phyloP scores from a whole-genome alignment of 2,888 invertebrate species.

The Selenia dentaria region DNA sequence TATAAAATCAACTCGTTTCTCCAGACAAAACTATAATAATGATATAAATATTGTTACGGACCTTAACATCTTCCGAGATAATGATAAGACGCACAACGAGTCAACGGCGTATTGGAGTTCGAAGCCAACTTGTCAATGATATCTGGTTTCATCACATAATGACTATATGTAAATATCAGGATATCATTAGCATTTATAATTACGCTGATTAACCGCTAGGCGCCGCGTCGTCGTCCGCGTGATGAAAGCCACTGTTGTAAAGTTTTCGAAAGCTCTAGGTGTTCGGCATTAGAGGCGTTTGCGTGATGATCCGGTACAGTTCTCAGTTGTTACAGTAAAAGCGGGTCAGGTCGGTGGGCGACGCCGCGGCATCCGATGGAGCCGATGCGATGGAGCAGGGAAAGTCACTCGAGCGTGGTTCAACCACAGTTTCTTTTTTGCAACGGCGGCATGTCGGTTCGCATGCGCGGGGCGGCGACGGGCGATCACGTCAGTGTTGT shows the following conservation, averaged over 20 bases:
- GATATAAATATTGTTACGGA: constrained; percentile 12
- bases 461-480: constrained; percentile 68
- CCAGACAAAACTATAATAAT: constrained; percentile 13
- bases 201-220: too few species aligned
- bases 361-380: constrained; percentile 21
- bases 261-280: constrained; percentile 35
- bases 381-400: constrained; percentile 53
- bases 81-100: neutral
- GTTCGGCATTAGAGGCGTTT: constrained; percentile 15
- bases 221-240: neutral
- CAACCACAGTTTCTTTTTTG: constrained; percentile 72
- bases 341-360: constrained; percentile 70
- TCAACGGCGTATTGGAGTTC: constrained; percentile 5
- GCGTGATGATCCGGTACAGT: constrained; percentile 31
- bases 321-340: constrained; percentile 59
- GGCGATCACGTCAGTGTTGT: constrained; percentile 73
- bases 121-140: constrained; percentile 20
- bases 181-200: constrained; percentile 12
- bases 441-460: constrained; percentile 61
- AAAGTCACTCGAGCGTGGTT: constrained; percentile 68
- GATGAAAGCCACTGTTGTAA: constrained; percentile 8
- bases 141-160: constrained; percentile 19
- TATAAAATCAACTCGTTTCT: constrained; percentile 20
- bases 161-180: constrained; percentile 22
- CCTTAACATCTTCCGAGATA: constrained; percentile 18